Evolutionary conservation across 2,113 vertebrate species (phyloP), one percentile per base, ranked within the genome.

Genomic region (Urocolius indicus): DNA sequence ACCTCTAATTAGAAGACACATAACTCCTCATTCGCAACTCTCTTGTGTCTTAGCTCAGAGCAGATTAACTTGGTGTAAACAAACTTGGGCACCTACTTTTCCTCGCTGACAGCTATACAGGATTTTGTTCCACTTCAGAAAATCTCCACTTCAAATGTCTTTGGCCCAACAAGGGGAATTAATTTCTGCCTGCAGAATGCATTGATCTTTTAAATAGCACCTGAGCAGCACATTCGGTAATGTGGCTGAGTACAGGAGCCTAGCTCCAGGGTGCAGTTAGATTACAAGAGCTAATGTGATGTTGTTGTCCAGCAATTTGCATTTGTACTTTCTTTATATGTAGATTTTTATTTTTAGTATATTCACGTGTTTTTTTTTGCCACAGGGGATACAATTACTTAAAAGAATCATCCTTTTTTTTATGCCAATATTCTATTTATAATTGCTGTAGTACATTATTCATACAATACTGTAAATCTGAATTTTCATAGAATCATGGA

Each of bases 11-110:
- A 93, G 87, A 36, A 58, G 15, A n/a, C 45, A 65, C 26, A 4
- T 45, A 90, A 23, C 32, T 84, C 59, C 29, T 69, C 77, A 36
- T 63, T 34, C 38, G 57, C 65, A 93, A 23, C 66, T 59, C 41
- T 66, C n/a, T 43, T 0, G 0, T 58, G 26, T 12, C 6, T 29
- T 65, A 84, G 94, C 92, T 46, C 66, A 17, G 84, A 54, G 41
- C 4, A 30, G 77, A 77, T 89, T 81, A 95, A 59, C 61, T 92
- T 63, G 10, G 18, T 34, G 83, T 82, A 84, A 96, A 93, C 76
- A 88, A 86, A 94, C 71, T 51, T 76, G 76, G 88, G 27, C 79
- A 66, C 14, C 11, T 11, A 15, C 30, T 67, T 34, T 65, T 61
- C 16, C 34, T 48, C 19, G 0, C 1, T 41, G 22, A 27, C 1